phyloP scores from a whole-genome alignment of 2,797 vertebrate genomes.

The Ctenochaetus hawaiiensis region DNA sequence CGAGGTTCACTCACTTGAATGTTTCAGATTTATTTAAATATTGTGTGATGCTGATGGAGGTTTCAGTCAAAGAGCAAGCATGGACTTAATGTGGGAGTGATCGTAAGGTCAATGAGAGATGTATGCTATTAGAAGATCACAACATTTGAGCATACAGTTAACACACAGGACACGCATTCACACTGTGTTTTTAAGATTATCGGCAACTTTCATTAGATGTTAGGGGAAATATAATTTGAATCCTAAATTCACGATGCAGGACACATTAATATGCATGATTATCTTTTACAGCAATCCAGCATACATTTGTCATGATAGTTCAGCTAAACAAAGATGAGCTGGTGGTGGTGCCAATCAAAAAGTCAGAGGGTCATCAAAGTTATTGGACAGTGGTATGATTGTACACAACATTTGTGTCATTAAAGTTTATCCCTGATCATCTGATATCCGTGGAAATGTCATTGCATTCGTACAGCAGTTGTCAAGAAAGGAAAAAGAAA shows the following conservation, averaged over 20 bases:
- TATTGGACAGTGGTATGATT: too few species aligned
- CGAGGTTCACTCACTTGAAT: conserved; percentile 41
- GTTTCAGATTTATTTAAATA: conserved; percentile 27
- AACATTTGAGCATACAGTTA: neutral
- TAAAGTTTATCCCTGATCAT: too few species aligned
- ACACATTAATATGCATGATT: too few species aligned
- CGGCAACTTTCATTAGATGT: too few species aligned
- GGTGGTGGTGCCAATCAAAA: neutral
- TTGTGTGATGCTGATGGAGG: conserved; percentile 13
- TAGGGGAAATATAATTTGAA: too few species aligned
- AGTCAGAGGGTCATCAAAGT: neutral
- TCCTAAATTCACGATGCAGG: too few species aligned
- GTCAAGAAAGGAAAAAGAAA: neutral
- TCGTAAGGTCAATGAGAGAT: conserved; percentile 9
- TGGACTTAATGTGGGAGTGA: neutral
- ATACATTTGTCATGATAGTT: too few species aligned
- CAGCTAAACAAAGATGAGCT: neutral
- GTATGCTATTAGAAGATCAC: neutral
- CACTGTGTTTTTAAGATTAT: too few species aligned
- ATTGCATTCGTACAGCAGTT: too few species aligned
- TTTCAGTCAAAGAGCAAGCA: conserved; percentile 15
- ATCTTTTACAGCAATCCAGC: too few species aligned
- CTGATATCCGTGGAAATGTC: too few species aligned
- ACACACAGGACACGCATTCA: neutral
- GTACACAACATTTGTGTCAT: too few species aligned